Conservation (phyloP, 2,797 vertebrate genomes). For the Bucorvus abyssinicus region DNA sequence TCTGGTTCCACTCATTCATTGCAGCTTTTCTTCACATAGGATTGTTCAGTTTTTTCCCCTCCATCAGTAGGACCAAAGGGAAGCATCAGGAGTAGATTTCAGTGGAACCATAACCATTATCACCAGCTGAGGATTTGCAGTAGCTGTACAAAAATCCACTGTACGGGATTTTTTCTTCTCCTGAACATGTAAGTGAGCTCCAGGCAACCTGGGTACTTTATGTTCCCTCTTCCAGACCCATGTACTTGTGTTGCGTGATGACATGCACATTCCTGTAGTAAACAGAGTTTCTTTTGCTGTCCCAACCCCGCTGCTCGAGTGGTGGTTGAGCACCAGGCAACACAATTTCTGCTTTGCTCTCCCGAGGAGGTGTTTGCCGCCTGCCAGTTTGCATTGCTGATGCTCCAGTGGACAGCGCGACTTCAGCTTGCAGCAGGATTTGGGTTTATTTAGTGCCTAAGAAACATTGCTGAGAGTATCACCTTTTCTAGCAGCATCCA, state of each 20-base stretch:
- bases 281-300: neutral
- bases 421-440: neutral
- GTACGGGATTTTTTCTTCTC: neutral
- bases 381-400: neutral
- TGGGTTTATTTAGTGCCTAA: neutral
- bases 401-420: fast-evolving
- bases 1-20: neutral
- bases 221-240: neutral
- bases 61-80: neutral
- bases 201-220: neutral
- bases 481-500: neutral
- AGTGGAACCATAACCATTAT: neutral
- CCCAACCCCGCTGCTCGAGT: fast-evolving
- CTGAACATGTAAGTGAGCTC: neutral
- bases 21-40: neutral
- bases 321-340: neutral
- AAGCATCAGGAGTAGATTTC: neutral
- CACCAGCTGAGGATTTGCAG: neutral
- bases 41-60: neutral
- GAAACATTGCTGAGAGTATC: neutral
- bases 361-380: neutral
- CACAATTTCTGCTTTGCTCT: fast-evolving
- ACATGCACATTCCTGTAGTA: neutral
- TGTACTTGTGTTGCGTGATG: fast-evolving
- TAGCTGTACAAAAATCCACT: neutral